Evolutionary conservation across 2,113 vertebrate genomes (phyloP).

Genomic region (Chauna torquata): DNA sequence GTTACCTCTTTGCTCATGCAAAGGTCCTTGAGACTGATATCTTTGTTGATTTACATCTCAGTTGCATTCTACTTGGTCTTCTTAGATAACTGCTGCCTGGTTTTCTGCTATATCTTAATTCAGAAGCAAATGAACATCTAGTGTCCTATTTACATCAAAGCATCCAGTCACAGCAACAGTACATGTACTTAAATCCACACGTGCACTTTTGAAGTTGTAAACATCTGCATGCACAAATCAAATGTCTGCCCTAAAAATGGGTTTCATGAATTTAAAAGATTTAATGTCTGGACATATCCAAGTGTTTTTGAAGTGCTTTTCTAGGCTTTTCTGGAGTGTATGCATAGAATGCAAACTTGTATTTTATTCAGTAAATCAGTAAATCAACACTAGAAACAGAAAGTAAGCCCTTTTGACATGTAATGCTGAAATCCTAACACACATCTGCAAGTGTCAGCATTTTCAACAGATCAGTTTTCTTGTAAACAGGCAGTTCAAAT

Average conservation of each 20-base stretch:
- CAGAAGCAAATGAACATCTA: not conserved
- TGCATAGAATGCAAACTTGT: not conserved
- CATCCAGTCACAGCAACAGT: not conserved
- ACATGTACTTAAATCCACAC: not conserved
- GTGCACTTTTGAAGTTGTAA: not conserved
- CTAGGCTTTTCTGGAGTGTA: not conserved
- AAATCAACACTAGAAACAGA: not conserved
- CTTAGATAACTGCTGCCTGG: not conserved
- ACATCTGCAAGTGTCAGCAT: not conserved
- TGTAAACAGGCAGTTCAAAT: not conserved
- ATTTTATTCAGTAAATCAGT: not conserved
- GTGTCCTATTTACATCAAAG: not conserved
- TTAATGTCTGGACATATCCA: not conserved
- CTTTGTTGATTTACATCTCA: not conserved
- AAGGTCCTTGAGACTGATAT: not conserved
- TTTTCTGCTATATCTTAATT: not conserved
- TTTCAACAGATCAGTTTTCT: not conserved
- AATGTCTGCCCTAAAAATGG: not conserved
- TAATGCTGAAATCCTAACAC: not conserved
- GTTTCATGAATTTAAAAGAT: not conserved
- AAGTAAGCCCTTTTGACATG: not conserved
- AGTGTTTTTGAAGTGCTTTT: not conserved
- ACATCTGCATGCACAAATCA: not conserved
- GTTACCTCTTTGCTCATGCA: not conserved
- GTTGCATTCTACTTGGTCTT: not conserved